Evolutionary conservation across 1,140 invertebrate genomes (phyloP).

Genomic region (Platorchestia sp.): DNA sequence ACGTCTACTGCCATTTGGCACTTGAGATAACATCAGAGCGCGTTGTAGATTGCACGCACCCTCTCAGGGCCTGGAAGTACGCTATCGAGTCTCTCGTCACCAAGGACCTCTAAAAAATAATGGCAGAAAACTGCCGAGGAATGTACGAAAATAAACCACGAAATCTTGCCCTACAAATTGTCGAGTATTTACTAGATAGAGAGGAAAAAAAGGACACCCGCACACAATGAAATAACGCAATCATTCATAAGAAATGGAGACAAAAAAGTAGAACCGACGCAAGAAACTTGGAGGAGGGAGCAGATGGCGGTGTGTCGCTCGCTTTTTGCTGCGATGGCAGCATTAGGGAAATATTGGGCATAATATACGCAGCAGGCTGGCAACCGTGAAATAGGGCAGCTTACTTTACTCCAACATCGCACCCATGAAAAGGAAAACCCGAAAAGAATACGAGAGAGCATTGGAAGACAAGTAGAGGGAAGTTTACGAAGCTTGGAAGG

Average conservation of each 20-base stretch:
- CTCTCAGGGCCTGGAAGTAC: too few relatives aligned
- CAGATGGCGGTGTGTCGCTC: background rate
- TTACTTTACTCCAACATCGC: background rate
- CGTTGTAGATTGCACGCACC: too few relatives aligned
- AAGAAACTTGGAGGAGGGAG: background rate
- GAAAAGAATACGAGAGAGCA: background rate
- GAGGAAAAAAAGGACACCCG: background rate
- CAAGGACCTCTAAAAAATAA: too few relatives aligned
- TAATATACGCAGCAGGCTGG: background rate
- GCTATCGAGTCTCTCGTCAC: too few relatives aligned
- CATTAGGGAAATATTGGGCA: slow-evolving; percentile 7
- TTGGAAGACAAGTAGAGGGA: background rate
- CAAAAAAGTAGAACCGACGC: background rate
- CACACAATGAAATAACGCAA: background rate
- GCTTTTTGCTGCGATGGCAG: slow-evolving; percentile 5
- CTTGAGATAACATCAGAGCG: too few relatives aligned
- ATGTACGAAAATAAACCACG: background rate
- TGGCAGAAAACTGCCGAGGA: background rate
- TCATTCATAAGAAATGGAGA: background rate
- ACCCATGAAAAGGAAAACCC: background rate
- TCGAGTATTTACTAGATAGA: background rate
- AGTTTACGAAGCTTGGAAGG: background rate
- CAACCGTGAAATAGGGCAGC: background rate
- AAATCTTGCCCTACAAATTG: background rate
- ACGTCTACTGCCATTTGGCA: too few relatives aligned